A percentile compares a stretch with the other conserved stretches of the same genome.
These are phyloP conservation scores for Eumeta japonica DNA, from an alignment of 1,140 invertebrate species.

Conservation along the genomic window DNA sequence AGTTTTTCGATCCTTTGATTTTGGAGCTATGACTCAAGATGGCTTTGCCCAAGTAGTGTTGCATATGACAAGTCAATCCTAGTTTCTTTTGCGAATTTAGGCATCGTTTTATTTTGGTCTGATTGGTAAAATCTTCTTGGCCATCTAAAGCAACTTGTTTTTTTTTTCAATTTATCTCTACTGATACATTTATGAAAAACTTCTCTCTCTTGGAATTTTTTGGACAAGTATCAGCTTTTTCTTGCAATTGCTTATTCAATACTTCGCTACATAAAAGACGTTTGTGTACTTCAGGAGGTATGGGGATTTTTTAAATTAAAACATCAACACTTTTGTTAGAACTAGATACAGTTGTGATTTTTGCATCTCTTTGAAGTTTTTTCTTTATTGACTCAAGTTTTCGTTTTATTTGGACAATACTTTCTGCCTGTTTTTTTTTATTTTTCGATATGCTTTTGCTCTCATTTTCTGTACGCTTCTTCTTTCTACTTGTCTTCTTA, in stretches of 20 bases:
- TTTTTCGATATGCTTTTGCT: neutral
- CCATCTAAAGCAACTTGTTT: constrained; percentile 12
- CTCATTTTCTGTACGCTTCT: constrained; percentile 1
- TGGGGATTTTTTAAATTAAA: neutral
- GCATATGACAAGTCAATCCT: no score
- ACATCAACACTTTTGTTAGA: neutral
- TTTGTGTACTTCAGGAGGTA: constrained; percentile 10
- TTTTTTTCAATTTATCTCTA: constrained; percentile 15
- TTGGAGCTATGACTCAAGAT: no score
- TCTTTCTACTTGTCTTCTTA: constrained; percentile 8
- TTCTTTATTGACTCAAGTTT: neutral
- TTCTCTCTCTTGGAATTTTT: constrained; percentile 4
- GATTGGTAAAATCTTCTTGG: constrained; percentile 10
- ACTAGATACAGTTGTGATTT: neutral
- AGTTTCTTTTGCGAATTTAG: no score
- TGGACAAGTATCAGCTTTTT: neutral
- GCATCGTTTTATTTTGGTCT: no score
- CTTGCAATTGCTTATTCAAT: neutral
- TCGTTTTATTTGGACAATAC: neutral
- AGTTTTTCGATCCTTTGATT: no score
- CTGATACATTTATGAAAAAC: constrained; percentile 4
- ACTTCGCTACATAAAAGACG: constrained; percentile 1
- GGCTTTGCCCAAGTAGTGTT: no score
- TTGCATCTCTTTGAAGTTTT: constrained; percentile 1
- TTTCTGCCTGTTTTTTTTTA: constrained; percentile 3